A percentile compares a stretch with the other conserved stretches of the same genome.
These are phyloP conservation scores for Calephelis nemesis DNA, from an alignment of 1,140 invertebrate species.

Conservation along the genomic window DNA sequence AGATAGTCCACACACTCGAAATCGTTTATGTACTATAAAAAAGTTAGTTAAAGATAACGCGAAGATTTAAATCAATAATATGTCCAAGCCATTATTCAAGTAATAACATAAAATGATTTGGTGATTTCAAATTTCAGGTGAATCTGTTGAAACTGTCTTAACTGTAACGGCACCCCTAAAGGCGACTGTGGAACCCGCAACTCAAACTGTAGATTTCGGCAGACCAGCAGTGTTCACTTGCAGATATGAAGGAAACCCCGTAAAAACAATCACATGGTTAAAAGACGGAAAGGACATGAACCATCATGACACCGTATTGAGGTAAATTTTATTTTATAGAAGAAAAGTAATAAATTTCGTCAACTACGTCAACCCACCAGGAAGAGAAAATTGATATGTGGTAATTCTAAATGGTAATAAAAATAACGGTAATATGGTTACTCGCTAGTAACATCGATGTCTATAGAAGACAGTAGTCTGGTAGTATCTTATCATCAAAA, in stretches of 20 bases:
- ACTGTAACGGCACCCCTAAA: slow-evolving; percentile 94
- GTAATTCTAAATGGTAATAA: too few relatives aligned
- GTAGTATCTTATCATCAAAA: too few relatives aligned
- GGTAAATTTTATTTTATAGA: slow-evolving; percentile 40
- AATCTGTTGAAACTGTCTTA: slow-evolving; percentile 94
- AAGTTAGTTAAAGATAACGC: too few relatives aligned
- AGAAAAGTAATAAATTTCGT: not conserved
- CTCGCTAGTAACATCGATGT: not conserved
- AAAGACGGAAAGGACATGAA: slow-evolving; percentile 93
- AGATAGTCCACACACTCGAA: too few relatives aligned
- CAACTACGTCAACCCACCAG: not conserved
- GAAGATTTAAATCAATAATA: too few relatives aligned
- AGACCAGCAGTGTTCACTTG: slow-evolving; percentile 93
- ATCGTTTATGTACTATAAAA: too few relatives aligned
- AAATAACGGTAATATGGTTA: not conserved
- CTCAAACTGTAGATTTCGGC: slow-evolving; percentile 95
- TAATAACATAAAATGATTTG: slow-evolving; percentile 2
- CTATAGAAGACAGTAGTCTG: too few relatives aligned
- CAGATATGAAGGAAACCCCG: slow-evolving; percentile 93
- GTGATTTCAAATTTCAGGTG: slow-evolving; percentile 72
- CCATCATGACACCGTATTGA: slow-evolving; percentile 87
- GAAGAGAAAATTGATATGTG: not conserved
- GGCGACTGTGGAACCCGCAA: slow-evolving; percentile 91
- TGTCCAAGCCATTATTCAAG: too few relatives aligned
- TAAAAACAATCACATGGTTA: slow-evolving; percentile 93